A percentile compares a stretch with the other conserved stretches of the same genome.
Conservation (phyloP, 2,888 invertebrate genomes). For the Sarcophaga rosellei region DNA sequence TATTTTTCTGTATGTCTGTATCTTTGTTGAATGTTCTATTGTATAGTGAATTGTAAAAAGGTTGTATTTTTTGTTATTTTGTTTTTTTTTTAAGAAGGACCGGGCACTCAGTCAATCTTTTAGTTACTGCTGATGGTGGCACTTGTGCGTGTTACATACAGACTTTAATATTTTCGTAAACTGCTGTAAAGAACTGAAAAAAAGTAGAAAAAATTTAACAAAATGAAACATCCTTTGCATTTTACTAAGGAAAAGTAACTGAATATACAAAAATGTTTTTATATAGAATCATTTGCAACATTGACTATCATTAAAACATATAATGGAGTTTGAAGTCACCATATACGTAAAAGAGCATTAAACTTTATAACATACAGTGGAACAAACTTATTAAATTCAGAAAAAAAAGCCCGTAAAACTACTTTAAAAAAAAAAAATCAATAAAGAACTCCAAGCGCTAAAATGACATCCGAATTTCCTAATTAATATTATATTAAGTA, state of each 20-base stretch:
- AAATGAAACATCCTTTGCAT: conserved; percentile 65
- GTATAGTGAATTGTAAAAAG: conserved; percentile 49
- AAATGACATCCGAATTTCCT: no score
- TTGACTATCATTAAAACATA: conserved; percentile 62
- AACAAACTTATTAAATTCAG: conserved; percentile 56
- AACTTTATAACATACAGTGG: conserved; percentile 59
- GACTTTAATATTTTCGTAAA: conserved; percentile 67
- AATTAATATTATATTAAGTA: no score
- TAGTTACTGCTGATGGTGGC: conserved; percentile 68
- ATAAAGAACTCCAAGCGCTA: no score
- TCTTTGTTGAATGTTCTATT: conserved; percentile 51
- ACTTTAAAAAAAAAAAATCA: no score
- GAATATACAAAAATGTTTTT: background rate
- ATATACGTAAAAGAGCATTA: conserved; percentile 43
- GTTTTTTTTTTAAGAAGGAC: conserved; percentile 45
- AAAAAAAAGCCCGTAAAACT: conserved; percentile 47
- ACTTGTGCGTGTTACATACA: conserved; percentile 68
- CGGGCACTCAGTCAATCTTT: conserved; percentile 56
- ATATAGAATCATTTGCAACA: conserved; percentile 58
- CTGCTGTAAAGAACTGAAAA: conserved; percentile 32
- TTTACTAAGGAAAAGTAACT: conserved; percentile 29
- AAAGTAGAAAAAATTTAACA: conserved; percentile 20
- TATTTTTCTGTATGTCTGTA: conserved; percentile 47
- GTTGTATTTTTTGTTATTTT: conserved; percentile 44
- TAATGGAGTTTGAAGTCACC: conserved; percentile 57